Evolutionary conservation across 2,888 invertebrate species (phyloP), one percentile per base, ranked within the genome.

Genomic region (Standfussiana lucernea): DNA sequence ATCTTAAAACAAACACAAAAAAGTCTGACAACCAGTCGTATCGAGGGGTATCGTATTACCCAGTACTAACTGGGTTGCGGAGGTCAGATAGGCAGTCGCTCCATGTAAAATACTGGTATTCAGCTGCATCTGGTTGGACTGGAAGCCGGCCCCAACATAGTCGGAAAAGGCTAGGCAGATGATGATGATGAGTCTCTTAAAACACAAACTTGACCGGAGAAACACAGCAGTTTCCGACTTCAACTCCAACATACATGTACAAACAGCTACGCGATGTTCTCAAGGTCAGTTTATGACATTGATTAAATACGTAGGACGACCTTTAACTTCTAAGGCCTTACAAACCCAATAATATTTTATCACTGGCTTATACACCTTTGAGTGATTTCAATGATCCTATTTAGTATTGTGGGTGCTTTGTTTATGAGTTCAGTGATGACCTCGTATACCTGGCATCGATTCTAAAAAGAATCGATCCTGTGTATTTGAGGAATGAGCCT

Each of bases 291-390:
- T 61, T 65, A 73, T 53, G 53, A 62, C 56, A 56, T 56, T 81
- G 72, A 83, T 65, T 59, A 59, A 68, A 68, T 18, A 18, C 62
- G 59, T 72, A 53, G 42, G 68, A 11, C 11, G 72, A 79, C 64
- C 68, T 83, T 65, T 83, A 45, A 59, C 71, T 62, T 53, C 28
- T 35, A 53, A 76, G 40, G 5, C 24, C 24, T 61, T 68, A 32
- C 24, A 40, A 72, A 59, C 40, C 50, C 59, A 18, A 79, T 83
- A 50, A 68, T 21, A 84, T 69, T 79, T 72, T 79, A 72, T 40
- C 50, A 40, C 11, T 18, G 37, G 42, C 11, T 37, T 64, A 67
- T 42, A 67, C 37, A 42, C 21, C 42, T 71, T 35, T 53, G 40
- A 50, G 18, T 64, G 47, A 79, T 70, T n/a, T 21, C 40, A 78